Base-by-base conservation (phyloP, 2,888 invertebrate species). In the Hirtodrosophila trivittata region DNA sequence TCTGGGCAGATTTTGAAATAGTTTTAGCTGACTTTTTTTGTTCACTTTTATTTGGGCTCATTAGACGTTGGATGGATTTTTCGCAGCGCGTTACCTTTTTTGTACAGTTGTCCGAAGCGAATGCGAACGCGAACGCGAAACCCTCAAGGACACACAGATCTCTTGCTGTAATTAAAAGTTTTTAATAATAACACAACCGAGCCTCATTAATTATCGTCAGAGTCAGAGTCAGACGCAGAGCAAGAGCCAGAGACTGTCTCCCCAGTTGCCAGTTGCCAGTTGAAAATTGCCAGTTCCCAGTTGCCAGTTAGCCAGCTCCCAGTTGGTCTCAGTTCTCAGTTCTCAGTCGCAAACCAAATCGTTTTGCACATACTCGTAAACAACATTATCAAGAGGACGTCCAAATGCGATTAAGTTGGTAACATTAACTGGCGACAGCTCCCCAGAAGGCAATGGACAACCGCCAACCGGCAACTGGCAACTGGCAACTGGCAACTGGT, bases 331-430 rank as follows among this genome's bases (percentile, higher is more conserved):
- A n/a, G n/a, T 4, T 5, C n/a, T 14, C 33, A 50, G 32, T 42
- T 55, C 38, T 32, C 37, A 45, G 46, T 1, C 10, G 14, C 21
- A 60, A 16, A 38, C 50, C 41, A 72, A 83, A 86, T 66, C 86
- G 86, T 86, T 82, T 82, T 86, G 81, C 86, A 73, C 66, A 42
- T 62, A 72, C 57, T 67, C 67, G 73, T 67, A 51, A 86, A 86
- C 86, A 86, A 82, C 82, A 83, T 82, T 82, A 82, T 82, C 82
- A 86, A 67, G 66, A 18, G 16, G 47, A 55, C 60, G 67, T 57
- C 68, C 73, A 80, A 78, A 76, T 66, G 80, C 84, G 86, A 86
- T 82, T 86, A 86, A 82, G 80, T 75, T 80, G 77, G 80, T 72
- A 80, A 80, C 83, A 82, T 82, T 73, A 82, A 85, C 70, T 63